These are phyloP conservation scores for Blomia tropicalis DNA, from an alignment of 2,888 invertebrate genomes.

Conservation along the genomic window DNA sequence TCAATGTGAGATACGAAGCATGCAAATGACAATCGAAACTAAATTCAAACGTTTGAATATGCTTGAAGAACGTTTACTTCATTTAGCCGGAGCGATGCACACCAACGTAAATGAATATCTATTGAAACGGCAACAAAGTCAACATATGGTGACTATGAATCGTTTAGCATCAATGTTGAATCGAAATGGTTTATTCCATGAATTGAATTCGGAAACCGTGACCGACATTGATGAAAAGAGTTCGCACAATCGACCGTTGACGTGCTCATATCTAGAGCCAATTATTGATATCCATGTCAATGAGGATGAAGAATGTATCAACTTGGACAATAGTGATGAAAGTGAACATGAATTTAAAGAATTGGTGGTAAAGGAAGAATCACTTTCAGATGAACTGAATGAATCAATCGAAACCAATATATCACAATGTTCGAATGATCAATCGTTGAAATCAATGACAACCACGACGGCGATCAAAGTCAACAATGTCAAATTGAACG, in stretches of 20 bases:
- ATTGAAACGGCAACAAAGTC: neutral
- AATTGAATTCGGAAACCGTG: neutral
- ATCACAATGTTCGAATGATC: neutral
- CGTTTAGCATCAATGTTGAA: neutral
- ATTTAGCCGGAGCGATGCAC: neutral
- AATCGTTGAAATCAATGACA: neutral
- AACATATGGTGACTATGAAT: neutral
- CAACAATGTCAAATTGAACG: neutral
- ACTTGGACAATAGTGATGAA: neutral
- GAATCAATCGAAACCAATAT: neutral
- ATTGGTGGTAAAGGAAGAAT: neutral
- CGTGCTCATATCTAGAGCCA: neutral
- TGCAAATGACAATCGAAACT: neutral
- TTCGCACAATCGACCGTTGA: neutral
- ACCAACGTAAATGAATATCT: neutral
- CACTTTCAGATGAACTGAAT: neutral
- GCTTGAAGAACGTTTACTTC: neutral
- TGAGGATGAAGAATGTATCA: neutral
- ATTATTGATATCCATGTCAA: neutral
- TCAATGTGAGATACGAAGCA: neutral
- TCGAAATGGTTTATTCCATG: neutral
- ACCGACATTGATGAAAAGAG: neutral
- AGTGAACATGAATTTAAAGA: neutral
- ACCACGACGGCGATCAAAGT: too few species aligned
- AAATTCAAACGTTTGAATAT: neutral